Conservation (phyloP, 2,888 invertebrate genomes). For the Epiblema foenella region DNA sequence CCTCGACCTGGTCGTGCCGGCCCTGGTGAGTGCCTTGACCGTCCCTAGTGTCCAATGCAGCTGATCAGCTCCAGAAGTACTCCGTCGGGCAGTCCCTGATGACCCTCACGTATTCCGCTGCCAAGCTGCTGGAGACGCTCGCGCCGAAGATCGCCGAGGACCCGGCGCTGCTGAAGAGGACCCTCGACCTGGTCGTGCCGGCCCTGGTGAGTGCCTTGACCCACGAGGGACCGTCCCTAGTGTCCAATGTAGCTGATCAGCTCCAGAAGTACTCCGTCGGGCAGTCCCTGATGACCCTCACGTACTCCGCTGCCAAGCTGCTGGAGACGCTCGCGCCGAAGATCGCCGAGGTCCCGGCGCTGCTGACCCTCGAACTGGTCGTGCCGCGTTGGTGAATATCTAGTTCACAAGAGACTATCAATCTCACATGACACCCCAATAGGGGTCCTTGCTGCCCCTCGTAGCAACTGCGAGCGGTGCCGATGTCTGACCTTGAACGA, state of each 20-base stretch:
- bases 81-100: too few relatives aligned
- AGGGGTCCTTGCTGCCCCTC: too few relatives aligned
- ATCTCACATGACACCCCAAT: too few relatives aligned
- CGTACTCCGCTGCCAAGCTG: constrained; percentile 75
- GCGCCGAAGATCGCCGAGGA: constrained; percentile 82
- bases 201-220: constrained; percentile 84
- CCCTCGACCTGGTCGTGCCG: constrained; percentile 89
- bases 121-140: constrained; percentile 74
- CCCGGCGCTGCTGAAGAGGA: constrained; percentile 85
- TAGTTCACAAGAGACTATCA: too few relatives aligned
- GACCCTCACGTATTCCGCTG: constrained; percentile 74
- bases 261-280: too few relatives aligned
- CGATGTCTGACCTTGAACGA: too few relatives aligned
- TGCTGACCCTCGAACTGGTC: constrained; percentile 87
- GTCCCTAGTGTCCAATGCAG: too few relatives aligned
- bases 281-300: constrained; percentile 56
- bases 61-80: too few relatives aligned
- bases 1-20: constrained; percentile 89
- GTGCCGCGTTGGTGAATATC: constrained; percentile 90
- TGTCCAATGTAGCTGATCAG: too few relatives aligned
- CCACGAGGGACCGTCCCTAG: too few relatives aligned
- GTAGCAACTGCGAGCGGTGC: too few relatives aligned
- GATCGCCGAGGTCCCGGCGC: constrained; percentile 85
- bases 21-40: constrained; percentile 81
- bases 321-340: constrained; percentile 73